Conservation (phyloP, 2,113 vertebrate species). For the Entosphenus tridentatus region DNA sequence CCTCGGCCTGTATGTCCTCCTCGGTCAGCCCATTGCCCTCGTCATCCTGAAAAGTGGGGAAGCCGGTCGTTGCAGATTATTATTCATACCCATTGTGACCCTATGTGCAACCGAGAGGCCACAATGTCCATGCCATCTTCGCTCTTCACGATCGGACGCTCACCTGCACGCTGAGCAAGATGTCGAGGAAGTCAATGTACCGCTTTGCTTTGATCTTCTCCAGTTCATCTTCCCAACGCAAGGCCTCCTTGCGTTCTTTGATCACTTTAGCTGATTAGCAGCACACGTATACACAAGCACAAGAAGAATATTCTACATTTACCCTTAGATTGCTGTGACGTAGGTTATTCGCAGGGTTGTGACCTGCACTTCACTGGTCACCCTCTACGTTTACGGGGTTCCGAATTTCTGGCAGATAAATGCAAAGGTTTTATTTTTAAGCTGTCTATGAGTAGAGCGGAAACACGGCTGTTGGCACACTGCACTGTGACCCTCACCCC, state of each 20-base stretch:
- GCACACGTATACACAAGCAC: too few relatives aligned
- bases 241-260: slow-evolving; percentile 27
- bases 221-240: slow-evolving; percentile 26
- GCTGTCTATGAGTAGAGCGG: too few relatives aligned
- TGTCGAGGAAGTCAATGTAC: slow-evolving; percentile 60
- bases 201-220: slow-evolving; percentile 28
- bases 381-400: too few relatives aligned
- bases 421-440: too few relatives aligned
- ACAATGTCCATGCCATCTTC: background rate
- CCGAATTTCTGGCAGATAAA: too few relatives aligned
- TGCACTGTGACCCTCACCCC: too few relatives aligned
- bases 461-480: too few relatives aligned
- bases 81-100: background rate
- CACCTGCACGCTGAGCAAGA: slow-evolving; percentile 49
- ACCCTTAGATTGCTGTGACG: too few relatives aligned
- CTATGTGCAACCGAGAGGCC: too few relatives aligned
- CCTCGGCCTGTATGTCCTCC: slow-evolving; percentile 45
- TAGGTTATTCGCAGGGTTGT: too few relatives aligned
- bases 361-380: too few relatives aligned
- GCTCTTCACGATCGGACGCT: slow-evolving; percentile 11
- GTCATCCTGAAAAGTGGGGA: slow-evolving; percentile 26
- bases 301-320: too few relatives aligned
- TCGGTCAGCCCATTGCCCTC: slow-evolving; percentile 32
- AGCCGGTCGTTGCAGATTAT: background rate
- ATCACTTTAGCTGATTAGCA: slow-evolving; percentile 21